Percentiles rank a stretch among this genome's conserved stretches.
Evolutionary conservation across 2,797 vertebrate genomes (phyloP).

Genomic region (Heteromormyrus szaboi): DNA sequence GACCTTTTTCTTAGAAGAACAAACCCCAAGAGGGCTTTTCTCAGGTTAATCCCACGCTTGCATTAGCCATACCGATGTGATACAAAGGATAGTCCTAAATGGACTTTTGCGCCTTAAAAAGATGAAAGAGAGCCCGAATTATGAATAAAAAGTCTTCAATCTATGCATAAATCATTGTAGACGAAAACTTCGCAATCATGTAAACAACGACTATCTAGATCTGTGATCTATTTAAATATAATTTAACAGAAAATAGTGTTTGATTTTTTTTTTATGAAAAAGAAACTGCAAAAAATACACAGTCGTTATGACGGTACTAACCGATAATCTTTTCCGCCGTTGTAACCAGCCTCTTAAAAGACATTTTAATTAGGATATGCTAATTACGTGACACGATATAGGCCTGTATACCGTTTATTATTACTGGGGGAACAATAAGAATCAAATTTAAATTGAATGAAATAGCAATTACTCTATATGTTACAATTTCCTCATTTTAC

Average conservation of each 20-base stretch:
- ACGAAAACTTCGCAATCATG: neutral
- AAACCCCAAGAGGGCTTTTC: slow-evolving; percentile 5
- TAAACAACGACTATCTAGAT: neutral
- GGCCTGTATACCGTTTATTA: neutral
- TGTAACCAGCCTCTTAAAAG: neutral
- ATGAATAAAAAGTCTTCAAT: neutral
- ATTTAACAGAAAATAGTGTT: neutral
- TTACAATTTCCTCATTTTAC: neutral
- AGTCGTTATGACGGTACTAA: neutral
- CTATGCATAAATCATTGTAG: neutral
- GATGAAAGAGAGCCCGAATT: neutral
- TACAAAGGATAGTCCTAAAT: neutral
- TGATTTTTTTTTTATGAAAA: neutral
- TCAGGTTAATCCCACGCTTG: slow-evolving; percentile 1
- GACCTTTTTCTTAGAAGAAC: neutral
- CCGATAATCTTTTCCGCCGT: neutral
- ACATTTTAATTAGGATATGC: neutral
- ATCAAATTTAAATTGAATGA: neutral
- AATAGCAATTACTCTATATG: neutral
- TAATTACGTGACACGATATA: neutral
- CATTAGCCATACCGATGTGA: slow-evolving; percentile 2
- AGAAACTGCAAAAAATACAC: neutral
- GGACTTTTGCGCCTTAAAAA: neutral
- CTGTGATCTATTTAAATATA: neutral
- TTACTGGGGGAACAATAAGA: neutral